A percentile compares a stretch with the other conserved stretches of the same genome.
These are phyloP conservation scores for Daphoenositta chrysoptera DNA, from an alignment of 2,113 vertebrate species.

Conservation along the genomic window DNA sequence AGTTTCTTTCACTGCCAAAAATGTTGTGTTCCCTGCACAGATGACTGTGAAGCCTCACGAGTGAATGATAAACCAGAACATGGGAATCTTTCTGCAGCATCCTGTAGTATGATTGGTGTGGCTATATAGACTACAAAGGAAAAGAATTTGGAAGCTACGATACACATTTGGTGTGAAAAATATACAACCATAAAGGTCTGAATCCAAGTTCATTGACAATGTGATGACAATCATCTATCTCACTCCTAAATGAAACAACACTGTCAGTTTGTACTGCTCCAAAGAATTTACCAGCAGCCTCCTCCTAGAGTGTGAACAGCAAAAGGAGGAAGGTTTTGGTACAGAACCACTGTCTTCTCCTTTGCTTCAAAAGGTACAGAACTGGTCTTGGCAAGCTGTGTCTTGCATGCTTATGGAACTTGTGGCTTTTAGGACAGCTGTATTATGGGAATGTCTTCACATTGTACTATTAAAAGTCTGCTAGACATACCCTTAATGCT, in stretches of 20 bases:
- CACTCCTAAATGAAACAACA: not conserved
- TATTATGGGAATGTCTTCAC: not conserved
- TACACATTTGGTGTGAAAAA: not conserved
- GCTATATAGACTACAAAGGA: not conserved
- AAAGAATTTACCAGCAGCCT: not conserved
- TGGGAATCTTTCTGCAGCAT: not conserved
- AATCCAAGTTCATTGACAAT: not conserved
- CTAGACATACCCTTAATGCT: not conserved
- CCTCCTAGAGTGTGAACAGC: not conserved
- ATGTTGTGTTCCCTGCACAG: rapidly evolving
- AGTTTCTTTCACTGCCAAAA: not conserved
- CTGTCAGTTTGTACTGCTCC: not conserved
- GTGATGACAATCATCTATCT: not conserved
- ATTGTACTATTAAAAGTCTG: not conserved
- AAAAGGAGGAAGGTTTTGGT: not conserved
- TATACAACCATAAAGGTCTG: not conserved
- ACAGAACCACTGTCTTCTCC: not conserved
- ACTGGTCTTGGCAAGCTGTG: not conserved
- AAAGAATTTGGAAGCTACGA: not conserved
- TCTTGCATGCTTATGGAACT: not conserved
- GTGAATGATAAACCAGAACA: not conserved
- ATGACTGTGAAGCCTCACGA: not conserved
- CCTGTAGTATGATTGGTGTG: not conserved
- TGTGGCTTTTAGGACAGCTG: not conserved
- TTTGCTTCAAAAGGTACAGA: not conserved